Evolutionary conservation across 2,113 vertebrate genomes (phyloP), one percentile per base, ranked within the genome.

Genomic region (Prunella himalayana): DNA sequence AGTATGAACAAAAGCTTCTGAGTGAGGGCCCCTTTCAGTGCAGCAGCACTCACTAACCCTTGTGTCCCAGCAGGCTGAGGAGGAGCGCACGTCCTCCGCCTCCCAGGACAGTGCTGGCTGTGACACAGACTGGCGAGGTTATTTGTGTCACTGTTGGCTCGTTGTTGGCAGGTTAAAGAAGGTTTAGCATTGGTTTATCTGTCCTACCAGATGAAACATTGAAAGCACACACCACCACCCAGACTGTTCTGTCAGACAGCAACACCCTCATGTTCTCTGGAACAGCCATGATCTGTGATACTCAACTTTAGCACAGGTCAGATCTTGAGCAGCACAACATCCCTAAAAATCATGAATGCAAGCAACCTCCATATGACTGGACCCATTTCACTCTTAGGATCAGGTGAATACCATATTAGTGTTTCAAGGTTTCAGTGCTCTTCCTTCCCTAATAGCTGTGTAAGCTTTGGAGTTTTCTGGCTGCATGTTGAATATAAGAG

Each of bases 71-170:
- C 8, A 28, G 28, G 31, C 45, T 22, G 17, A 10, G 65, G 30
- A 78, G 69, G 30, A n/a, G 20, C 0, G 0, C 5, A 2, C 5
- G 22, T 66, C 56, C 45, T 39, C 21, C 0, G 0, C 53, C 60
- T 53, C 24, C 30, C 51, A 8, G 8, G 45, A 8, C 31, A 47
- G 41, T 7, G 6, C 51, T 71, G 65, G 31, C 76, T 63, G 42
- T 76, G 76, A 44, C 88, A 54, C 51, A 37, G 41, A 12, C 44
- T 39, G 77, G 30, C 3, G 7, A 69, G 64, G 42, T 30, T 14
- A 23, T 56, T 47, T 65, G 8, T 64, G 57, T 69, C 14, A 11
- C 19, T 77, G 37, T 10, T 83, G 63, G 15, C 27, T 73, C 8
- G 4, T 23, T 64, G 44, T 16, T 88, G 35, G 27, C n/a, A 60